Evolutionary conservation across 2,797 vertebrate species (phyloP).

Genomic region (Enteromius fasciolatus): DNA sequence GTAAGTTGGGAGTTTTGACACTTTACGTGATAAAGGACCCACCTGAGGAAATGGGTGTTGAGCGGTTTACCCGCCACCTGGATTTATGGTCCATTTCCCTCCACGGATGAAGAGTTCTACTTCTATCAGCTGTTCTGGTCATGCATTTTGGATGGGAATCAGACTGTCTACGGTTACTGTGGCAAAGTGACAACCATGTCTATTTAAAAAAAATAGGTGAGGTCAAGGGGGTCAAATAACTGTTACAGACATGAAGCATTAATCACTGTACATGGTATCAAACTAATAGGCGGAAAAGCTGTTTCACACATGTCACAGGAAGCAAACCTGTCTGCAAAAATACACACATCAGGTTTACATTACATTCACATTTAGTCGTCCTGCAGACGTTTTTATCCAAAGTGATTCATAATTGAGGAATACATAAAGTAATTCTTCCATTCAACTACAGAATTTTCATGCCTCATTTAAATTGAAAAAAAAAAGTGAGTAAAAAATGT

Average conservation of each 20-base stretch:
- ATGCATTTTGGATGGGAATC: constrained; percentile 43
- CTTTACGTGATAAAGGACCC: constrained; percentile 71
- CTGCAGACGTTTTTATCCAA: too few species aligned
- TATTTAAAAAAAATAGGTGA: constrained; percentile 17
- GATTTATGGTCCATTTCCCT: constrained; percentile 75
- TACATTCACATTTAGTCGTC: neutral
- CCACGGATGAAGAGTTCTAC: constrained; percentile 67
- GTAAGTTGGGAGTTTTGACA: constrained; percentile 29
- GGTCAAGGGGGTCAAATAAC: constrained; percentile 21
- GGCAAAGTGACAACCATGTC: neutral
- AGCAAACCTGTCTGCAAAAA: constrained; percentile 15
- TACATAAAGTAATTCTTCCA: too few species aligned
- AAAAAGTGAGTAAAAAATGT: too few species aligned
- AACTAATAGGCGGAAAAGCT: constrained; percentile 41
- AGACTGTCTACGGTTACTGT: constrained; percentile 2
- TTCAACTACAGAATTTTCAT: neutral
- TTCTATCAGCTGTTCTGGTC: constrained; percentile 72
- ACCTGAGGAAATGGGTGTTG: constrained; percentile 79
- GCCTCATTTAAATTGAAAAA: neutral
- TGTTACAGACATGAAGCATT: constrained; percentile 18
- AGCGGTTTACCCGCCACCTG: constrained; percentile 58
- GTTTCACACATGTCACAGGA: constrained; percentile 33
- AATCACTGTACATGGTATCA: constrained; percentile 26
- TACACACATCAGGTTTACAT: constrained; percentile 3
- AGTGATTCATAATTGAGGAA: too few species aligned